These are phyloP conservation scores for Argyrosomus regius DNA, from an alignment of 2,797 vertebrate genomes.

Conservation along the genomic window DNA sequence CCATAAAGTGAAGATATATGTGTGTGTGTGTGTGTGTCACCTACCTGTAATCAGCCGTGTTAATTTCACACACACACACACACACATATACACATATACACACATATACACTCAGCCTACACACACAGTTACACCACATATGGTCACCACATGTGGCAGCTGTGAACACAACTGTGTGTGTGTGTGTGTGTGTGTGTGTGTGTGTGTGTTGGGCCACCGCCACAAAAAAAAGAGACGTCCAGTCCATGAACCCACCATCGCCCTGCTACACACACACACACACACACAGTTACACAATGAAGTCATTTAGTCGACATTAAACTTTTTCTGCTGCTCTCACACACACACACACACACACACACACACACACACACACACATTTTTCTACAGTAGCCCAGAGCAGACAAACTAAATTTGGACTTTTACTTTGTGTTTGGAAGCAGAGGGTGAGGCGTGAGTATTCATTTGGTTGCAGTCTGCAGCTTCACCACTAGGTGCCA, in stretches of 20 bases:
- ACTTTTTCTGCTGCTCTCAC: background rate
- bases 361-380: background rate
- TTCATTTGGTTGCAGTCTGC: too few species aligned
- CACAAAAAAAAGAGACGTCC: background rate
- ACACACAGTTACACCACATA: conserved; percentile 48
- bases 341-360: conserved; percentile 5
- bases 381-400: too few species aligned
- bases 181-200: background rate
- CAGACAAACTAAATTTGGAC: too few species aligned
- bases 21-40: conserved; percentile 28
- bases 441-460: too few species aligned
- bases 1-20: conserved; percentile 37
- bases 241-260: conserved; percentile 9
- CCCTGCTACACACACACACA: background rate
- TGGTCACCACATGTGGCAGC: conserved; percentile 65
- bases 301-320: conserved; percentile 12
- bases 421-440: too few species aligned
- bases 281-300: conserved; percentile 19
- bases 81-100: background rate
- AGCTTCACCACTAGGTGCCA: too few species aligned
- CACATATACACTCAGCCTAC: conserved; percentile 9
- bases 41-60: conserved; percentile 43
- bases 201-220: background rate
- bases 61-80: conserved; percentile 6
- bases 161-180: conserved; percentile 15